phyloP scores from a whole-genome alignment of 2,113 vertebrate species.

The Salvelinus namaycush region DNA sequence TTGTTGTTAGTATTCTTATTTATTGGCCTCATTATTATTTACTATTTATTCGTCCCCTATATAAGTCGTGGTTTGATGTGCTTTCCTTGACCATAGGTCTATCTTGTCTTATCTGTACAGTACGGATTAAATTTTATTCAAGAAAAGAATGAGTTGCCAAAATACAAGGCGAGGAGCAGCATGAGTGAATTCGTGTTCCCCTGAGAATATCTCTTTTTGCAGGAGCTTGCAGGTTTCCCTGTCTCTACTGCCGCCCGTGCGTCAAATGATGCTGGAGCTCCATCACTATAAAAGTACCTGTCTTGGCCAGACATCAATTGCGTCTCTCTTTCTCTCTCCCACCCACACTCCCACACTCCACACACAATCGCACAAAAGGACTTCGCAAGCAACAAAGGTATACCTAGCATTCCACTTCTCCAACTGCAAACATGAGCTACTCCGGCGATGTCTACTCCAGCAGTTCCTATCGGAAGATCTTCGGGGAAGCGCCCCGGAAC shows the following conservation, averaged over 20 bases:
- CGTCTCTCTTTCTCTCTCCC: constrained; percentile 64
- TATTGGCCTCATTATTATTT: too few relatives aligned
- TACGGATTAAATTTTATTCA: neutral
- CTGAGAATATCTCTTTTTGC: constrained; percentile 60
- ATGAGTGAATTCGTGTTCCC: constrained; percentile 60
- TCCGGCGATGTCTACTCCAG: constrained; percentile 71
- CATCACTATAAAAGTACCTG: constrained; percentile 69
- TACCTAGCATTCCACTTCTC: constrained; percentile 1
- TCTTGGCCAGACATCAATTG: constrained; percentile 55
- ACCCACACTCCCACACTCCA: constrained; percentile 37
- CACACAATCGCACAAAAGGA: constrained; percentile 26
- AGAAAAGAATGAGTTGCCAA: constrained; percentile 1
- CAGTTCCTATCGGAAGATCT: constrained; percentile 79
- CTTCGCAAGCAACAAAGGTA: constrained; percentile 4
- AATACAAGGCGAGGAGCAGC: constrained; percentile 37
- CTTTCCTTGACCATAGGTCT: too few relatives aligned
- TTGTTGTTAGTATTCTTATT: too few relatives aligned
- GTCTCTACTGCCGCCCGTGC: constrained; percentile 58
- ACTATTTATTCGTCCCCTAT: too few relatives aligned
- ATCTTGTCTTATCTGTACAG: neutral
- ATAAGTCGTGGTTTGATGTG: too few relatives aligned
- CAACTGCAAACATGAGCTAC: constrained; percentile 70
- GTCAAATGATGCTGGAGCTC: constrained; percentile 73
- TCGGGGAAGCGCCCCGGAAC: constrained; percentile 70
- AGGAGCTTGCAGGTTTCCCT: constrained; percentile 69